Percentiles rank a stretch among this genome's conserved stretches.
phyloP scores from a whole-genome alignment of 2,888 invertebrate species.

The Conomelus anceps region DNA sequence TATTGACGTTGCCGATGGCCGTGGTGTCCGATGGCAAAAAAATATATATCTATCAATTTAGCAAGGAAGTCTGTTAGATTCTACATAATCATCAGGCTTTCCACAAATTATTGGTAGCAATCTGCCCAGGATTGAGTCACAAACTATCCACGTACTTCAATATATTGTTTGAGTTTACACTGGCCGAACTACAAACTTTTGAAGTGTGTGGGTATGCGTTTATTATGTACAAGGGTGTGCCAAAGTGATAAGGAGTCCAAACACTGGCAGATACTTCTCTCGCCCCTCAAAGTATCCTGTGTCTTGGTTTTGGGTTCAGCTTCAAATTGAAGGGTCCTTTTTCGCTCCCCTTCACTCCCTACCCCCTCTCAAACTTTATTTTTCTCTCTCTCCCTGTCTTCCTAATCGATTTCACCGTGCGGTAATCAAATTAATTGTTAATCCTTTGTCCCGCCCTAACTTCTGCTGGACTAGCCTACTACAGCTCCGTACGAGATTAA shows the following conservation, averaged over 20 bases:
- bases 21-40: no score
- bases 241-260: background rate
- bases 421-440: background rate
- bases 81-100: no score
- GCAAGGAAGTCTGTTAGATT: no score
- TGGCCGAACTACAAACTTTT: background rate
- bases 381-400: background rate
- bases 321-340: background rate
- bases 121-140: background rate
- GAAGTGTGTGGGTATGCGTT: background rate
- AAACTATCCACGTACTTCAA: background rate
- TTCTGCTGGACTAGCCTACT: background rate
- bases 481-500: no score
- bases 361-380: no score
- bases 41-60: no score
- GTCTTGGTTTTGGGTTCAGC: background rate
- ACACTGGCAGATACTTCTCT: background rate
- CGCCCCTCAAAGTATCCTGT: background rate
- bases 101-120: background rate
- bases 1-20: no score
- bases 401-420: background rate
- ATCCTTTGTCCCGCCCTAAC: background rate
- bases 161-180: background rate
- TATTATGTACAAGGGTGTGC: background rate
- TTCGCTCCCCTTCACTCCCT: background rate